Base-by-base conservation (phyloP, 2,113 vertebrate genomes). In the Arenaria interpres region DNA sequence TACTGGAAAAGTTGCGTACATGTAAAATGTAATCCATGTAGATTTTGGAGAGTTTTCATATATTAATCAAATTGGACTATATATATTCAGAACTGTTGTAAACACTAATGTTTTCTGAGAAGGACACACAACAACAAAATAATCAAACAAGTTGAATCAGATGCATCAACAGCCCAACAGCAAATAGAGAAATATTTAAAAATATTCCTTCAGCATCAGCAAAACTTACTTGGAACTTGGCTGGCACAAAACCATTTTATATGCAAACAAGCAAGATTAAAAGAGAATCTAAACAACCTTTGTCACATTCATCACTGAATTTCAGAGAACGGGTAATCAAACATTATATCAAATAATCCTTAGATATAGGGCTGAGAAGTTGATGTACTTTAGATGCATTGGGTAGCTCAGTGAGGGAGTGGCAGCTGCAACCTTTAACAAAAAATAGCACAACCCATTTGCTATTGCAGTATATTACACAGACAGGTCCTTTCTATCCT, bases 111-210 rank as follows among this genome's bases (percentile, higher is more conserved):
- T 46, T 77, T 80, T 59, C 37, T 51, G 27, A 78, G 45, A 63
- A 89, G 14, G 20, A 63, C 16, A 39, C 7, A 1, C 8, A 39
- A 22, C 9, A 69, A 12, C 6, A 41, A 35, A 18, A 32, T 14
- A 57, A 12, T 28, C 23, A 46, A 75, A 62, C 22, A 63, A 51
- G 13, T 41, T 43, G 9, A 56, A 77, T 59, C 16, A 41, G 25
- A 46, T 67, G 6, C 9, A 16, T 45, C 18, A 20, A 51, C 67
- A 68, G 6, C 3, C 16, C 18, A 74, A n/a, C 4, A 59, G 83
- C 51, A 66, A 50, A 57, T 74, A 60, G 93, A 89, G n/a, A 94
- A 95, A 50, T 51, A 96, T 93, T 95, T 93, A 79, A 71, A 96
- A 93, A 91, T 96, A 93, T 57, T 62, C 14, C 46, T 74, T 94